Base-by-base conservation (phyloP, 1,140 invertebrate genomes). In the Saccostrea echinata region DNA sequence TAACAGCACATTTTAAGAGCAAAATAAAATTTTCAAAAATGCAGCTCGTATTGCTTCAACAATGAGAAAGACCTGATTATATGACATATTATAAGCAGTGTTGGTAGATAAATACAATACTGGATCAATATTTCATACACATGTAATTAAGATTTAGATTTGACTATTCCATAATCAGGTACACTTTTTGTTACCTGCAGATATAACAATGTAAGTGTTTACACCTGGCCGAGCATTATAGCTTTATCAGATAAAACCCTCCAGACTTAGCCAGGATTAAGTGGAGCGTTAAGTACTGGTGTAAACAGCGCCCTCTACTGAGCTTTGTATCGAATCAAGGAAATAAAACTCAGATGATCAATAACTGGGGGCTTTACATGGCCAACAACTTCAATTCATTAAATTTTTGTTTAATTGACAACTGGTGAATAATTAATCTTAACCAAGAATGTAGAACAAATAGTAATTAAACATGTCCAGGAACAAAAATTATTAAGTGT, bases 271-370 rank as follows among this genome's bases (percentile, higher is more conserved):
- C 3, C n/a, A 24, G 24, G 27, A 27, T 33, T 16, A 33, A 11
- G 27, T 16, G 68, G 16, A 76, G 27, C 16, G 11, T 16, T 4
- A 76, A 30, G 8, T 68, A 13, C 24, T 30, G 13, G 68, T 76
- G 68, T 76, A 76, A 76, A 76, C 68, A 76, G 68, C 68, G 68
- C 68, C 68, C 68, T 76, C 68, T 76, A 76, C 27, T 30, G 27
- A 76, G 64, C 27, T 27, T 27, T 27, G 24, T 27, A 24, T 30
- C 4, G 55, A 12, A 76, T 76, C 68, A 76, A 76, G 68, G 68
- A 76, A 76, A 76, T 30, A 33, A 12, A 76, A 76, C 30, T 30
- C 11, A 12, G 27, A 76, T 76, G 0, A 27, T 24, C 24, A 76
- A 30, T 64, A 61, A 91, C 6, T 61, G n/a, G 55, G 55, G 43